Conservation (phyloP, 2,888 invertebrate genomes). For the Thysanoteuthis rhombus region DNA sequence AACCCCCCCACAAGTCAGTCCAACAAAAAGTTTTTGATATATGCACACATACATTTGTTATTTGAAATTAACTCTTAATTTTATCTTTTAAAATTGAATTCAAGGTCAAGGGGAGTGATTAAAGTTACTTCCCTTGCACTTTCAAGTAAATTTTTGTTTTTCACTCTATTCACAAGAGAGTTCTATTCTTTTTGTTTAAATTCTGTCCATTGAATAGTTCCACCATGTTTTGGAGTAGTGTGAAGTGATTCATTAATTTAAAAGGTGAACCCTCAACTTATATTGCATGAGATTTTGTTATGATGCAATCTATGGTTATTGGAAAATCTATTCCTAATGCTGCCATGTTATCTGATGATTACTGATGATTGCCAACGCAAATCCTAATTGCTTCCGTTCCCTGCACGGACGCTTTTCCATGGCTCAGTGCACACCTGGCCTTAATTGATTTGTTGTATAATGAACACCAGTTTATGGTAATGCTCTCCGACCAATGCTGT, state of each 20-base stretch:
- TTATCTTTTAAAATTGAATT: too few species aligned
- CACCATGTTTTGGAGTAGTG: too few species aligned
- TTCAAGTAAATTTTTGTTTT: too few species aligned
- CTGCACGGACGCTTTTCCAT: background rate
- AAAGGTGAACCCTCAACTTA: background rate
- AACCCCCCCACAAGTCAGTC: too few species aligned
- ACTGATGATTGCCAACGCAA: background rate
- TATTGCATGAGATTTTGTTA: background rate
- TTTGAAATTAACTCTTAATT: too few species aligned
- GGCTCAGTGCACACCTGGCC: background rate
- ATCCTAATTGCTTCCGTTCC: background rate
- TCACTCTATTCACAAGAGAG: too few species aligned
- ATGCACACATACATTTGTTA: background rate
- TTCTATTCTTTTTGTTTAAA: too few species aligned
- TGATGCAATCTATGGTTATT: background rate
- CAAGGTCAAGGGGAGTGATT: too few species aligned
- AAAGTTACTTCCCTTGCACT: too few species aligned
- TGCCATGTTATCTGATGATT: background rate
- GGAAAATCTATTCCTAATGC: background rate
- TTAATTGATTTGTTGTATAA: background rate
- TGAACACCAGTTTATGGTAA: background rate
- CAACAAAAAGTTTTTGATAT: background rate
- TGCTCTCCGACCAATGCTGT: background rate
- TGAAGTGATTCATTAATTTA: too few species aligned
- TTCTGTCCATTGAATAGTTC: too few species aligned